These are phyloP conservation scores for Cactoblastis cactorum DNA, from an alignment of 2,888 invertebrate genomes.

Conservation along the genomic window DNA sequence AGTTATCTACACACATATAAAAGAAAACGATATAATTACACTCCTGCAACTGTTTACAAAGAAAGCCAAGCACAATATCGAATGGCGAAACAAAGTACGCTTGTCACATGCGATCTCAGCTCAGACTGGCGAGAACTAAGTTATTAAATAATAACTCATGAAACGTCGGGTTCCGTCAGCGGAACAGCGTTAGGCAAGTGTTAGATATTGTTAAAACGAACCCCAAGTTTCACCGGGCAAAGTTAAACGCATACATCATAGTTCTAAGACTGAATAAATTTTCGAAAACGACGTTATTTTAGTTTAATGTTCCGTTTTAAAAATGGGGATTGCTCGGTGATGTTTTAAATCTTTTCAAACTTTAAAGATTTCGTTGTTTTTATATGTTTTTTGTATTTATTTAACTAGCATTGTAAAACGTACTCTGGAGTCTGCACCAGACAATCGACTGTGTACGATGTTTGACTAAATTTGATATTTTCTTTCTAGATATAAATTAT, in stretches of 20 bases:
- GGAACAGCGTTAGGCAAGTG: slow-evolving; percentile 1
- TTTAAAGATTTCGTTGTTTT: no score
- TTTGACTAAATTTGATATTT: no score
- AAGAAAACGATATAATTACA: no score
- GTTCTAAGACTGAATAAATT: neutral
- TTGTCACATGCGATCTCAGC: slow-evolving; percentile 10
- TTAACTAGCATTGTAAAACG: no score
- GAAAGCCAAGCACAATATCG: no score
- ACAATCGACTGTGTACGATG: no score
- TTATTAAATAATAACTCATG: slow-evolving; percentile 41
- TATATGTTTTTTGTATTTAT: neutral
- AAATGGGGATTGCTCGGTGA: neutral
- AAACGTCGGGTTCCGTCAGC: slow-evolving; percentile 15
- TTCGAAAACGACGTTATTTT: neutral
- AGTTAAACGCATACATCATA: slow-evolving; percentile 8
- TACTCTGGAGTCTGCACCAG: no score
- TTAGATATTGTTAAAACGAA: slow-evolving; percentile 5
- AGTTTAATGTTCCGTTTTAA: neutral
- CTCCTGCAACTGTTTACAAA: no score
- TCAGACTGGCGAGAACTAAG: slow-evolving; percentile 30
- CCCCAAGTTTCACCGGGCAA: neutral
- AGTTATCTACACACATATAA: no score
- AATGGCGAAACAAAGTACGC: neutral
- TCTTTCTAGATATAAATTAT: no score
- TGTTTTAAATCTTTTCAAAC: no score